phyloP scores from a whole-genome alignment of 2,797 vertebrate species.

The Falco biarmicus region DNA sequence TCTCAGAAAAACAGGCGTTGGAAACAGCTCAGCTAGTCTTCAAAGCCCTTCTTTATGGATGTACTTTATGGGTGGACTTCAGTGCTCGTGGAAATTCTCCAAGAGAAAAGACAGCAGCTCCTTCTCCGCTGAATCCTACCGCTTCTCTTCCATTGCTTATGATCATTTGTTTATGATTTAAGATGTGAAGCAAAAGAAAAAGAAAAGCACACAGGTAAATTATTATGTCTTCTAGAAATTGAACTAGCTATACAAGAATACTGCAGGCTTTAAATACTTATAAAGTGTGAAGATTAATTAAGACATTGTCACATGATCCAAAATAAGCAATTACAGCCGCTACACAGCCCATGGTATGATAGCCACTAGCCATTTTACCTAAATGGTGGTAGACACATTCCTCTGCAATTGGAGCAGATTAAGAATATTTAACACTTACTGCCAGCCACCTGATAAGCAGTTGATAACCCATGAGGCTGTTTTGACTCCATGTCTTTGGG shows the following conservation, averaged over 20 bases:
- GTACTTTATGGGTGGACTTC: not conserved
- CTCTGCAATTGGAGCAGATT: not conserved
- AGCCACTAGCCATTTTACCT: not conserved
- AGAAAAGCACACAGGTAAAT: not conserved
- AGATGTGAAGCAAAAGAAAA: not conserved
- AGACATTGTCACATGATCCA: not conserved
- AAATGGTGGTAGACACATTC: not conserved
- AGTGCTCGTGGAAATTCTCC: not conserved
- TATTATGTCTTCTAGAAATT: not conserved
- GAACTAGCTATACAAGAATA: not conserved
- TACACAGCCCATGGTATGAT: accelerated
- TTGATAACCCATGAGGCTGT: not conserved
- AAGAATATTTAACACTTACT: not conserved
- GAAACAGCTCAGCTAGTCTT: not conserved
- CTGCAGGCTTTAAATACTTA: not conserved
- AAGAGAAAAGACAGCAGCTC: not conserved
- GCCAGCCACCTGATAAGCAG: not conserved
- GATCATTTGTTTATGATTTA: not conserved
- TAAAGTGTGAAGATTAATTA: not conserved
- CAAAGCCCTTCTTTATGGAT: not conserved
- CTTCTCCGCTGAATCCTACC: not conserved
- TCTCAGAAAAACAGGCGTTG: not conserved
- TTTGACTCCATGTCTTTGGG: not conserved
- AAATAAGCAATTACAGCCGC: not conserved
- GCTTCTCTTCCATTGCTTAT: not conserved